Conservation (phyloP, 1,140 invertebrate species). For the Asobara japonica region DNA sequence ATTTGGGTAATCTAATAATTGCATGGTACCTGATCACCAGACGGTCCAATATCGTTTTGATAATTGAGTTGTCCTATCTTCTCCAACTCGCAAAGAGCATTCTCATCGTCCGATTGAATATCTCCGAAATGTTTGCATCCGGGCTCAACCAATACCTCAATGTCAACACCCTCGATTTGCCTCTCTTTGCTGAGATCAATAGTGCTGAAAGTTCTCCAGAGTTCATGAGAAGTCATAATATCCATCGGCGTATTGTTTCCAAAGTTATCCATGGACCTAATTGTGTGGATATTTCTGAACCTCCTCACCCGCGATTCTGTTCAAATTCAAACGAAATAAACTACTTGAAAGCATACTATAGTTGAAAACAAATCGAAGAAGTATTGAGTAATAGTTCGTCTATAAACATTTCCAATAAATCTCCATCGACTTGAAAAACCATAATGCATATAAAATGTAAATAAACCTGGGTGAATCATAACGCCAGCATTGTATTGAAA, state of each 20-base stretch:
- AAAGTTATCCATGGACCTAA: slow-evolving; percentile 32
- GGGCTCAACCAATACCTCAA: slow-evolving; percentile 15
- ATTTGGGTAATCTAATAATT: too few species aligned
- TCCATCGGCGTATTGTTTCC: slow-evolving; percentile 1
- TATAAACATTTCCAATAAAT: background rate
- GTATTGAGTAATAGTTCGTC: too few species aligned
- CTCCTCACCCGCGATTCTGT: slow-evolving; percentile 35
- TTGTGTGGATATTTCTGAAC: slow-evolving; percentile 39
- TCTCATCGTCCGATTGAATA: slow-evolving; percentile 8
- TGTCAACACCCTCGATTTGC: background rate
- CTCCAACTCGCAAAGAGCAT: background rate
- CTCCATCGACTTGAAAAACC: background rate
- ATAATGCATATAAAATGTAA: background rate
- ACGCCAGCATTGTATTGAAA: background rate
- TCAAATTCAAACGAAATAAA: background rate
- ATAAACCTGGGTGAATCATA: background rate
- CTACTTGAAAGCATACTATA: background rate
- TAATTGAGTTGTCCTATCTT: background rate
- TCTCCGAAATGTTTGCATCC: background rate
- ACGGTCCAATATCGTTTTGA: background rate
- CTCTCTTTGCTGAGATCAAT: slow-evolving; percentile 30
- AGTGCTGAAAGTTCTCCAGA: slow-evolving; percentile 30
- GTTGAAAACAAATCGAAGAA: too few species aligned
- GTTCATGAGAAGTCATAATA: background rate
- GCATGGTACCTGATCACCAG: background rate